Evolutionary conservation across 2,888 invertebrate genomes (phyloP), one percentile per base, ranked within the genome.

Genomic region (Onchidella celtica): DNA sequence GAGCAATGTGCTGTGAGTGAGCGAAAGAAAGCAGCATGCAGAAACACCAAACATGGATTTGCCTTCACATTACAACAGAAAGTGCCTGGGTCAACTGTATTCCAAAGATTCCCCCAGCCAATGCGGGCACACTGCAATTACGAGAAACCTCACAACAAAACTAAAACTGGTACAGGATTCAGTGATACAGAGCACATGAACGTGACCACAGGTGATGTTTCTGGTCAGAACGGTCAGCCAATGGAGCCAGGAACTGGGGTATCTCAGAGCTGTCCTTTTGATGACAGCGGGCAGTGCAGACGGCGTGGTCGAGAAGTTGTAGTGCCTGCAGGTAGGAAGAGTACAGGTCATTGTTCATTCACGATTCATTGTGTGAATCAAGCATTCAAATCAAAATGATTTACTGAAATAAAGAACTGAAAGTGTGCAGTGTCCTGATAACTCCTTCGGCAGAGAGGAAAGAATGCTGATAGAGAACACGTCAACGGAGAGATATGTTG

Each of bases 301-400:
- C 2, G 32, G 0, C 55, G 11, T 4, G 70, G 47, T 2, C 55
- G 36, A 40, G 61, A 61, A 9, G 74, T 75, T 14, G 38, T 63
- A 0, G 61, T 75, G 17, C 74, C 74, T 14, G 74, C 74, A 63
- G 74, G 74, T 75, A 40, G 40, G 36, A n/a, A n/a, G n/a, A n/a
- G n/a, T n/a, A n/a, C n/a, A n/a, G n/a, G n/a, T n/a, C n/a, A n/a
- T n/a, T n/a, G n/a, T n/a, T n/a, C n/a, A n/a, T n/a, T n/a, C n/a
- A n/a, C n/a, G n/a, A n/a, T n/a, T n/a, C n/a, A n/a, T n/a, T n/a
- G n/a, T n/a, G n/a, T n/a, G n/a, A n/a, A n/a, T n/a, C n/a, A n/a
- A n/a, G n/a, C n/a, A n/a, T n/a, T n/a, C n/a, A n/a, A n/a, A n/a
- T n/a, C n/a, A n/a, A n/a, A n/a, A n/a, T n/a, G n/a, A n/a, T n/a